Base-by-base conservation (phyloP, 2,888 invertebrate species). In the Pammene fasciana region DNA sequence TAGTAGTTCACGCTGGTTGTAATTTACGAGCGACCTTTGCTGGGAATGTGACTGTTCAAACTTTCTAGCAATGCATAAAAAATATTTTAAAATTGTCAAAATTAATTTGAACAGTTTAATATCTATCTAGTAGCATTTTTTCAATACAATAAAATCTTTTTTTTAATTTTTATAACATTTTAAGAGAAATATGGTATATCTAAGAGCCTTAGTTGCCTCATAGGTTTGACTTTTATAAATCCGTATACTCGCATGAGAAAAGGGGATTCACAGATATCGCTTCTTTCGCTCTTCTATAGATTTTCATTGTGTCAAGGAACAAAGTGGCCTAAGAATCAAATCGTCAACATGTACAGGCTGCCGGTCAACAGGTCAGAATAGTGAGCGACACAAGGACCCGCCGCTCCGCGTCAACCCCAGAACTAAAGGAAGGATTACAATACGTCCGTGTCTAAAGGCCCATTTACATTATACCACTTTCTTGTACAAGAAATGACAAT, bases 381-480 rank as follows among this genome's bases (percentile, higher is more conserved):
- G 36, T 54, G 13, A 60, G 61, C 61, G 43, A 41, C 52, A 16
- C n/a, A 16, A 50, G 56, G 68, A 68, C 14, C 67, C 55, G 55
- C 54, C 36, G 38, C 48, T 45, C 16, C 38, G 66, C 52, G 68
- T 68, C 68, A 68, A 64, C 68, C 55, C 62, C 68, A 68, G 68
- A 68, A 68, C 68, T 50, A 68, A 68, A 62, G 56, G 34, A 56
- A 38, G 67, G 67, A 55, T 34, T 54, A 65, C 80, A 78, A 72
- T 78, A 75, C 82, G 73, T 75, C 73, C 79, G 89, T 90, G 85
- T 77, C 88, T 86, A 89, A n/a, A n/a, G n/a, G n/a, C n/a, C n/a
- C n/a, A n/a, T n/a, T n/a, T n/a, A n/a, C n/a, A n/a, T n/a, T n/a
- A n/a, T n/a, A n/a, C n/a, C n/a, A n/a, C n/a, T n/a, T n/a, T n/a